A percentile compares a stretch with the other conserved stretches of the same genome.
Evolutionary conservation across 2,888 invertebrate genomes (phyloP).

Genomic region (Euzophera pinguis): DNA sequence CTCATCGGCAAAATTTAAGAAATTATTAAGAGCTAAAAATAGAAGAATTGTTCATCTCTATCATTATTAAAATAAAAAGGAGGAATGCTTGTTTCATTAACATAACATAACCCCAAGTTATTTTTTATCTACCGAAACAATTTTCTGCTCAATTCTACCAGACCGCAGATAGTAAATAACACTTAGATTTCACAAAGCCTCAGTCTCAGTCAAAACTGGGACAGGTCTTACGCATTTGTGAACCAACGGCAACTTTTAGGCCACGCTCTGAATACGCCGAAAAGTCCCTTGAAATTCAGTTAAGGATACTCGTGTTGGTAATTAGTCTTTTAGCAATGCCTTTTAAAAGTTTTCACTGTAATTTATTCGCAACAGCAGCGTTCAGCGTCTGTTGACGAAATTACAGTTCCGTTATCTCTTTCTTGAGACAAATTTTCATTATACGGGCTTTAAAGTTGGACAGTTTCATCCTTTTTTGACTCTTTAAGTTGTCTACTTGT

Average conservation of each 20-base stretch:
- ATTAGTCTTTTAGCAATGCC: constrained; percentile 31
- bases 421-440: constrained; percentile 23
- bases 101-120: no score
- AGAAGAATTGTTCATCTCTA: no score
- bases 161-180: no score
- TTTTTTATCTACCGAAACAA: no score
- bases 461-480: constrained; percentile 28
- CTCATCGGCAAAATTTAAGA: no score
- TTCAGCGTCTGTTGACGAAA: constrained; percentile 22
- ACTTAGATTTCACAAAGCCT: no score
- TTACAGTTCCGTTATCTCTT: constrained; percentile 17
- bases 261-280: background rate
- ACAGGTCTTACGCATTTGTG: background rate
- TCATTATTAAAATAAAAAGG: no score
- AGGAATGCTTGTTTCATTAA: no score
- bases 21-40: no score
- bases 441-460: constrained; percentile 21
- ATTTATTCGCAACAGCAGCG: constrained; percentile 27
- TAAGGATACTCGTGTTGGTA: constrained; percentile 27
- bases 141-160: no score
- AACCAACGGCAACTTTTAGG: background rate
- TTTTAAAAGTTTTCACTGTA: constrained; percentile 32
- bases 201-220: background rate
- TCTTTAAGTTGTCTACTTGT: background rate
- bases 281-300: constrained; percentile 19